Percentiles rank a stretch among this genome's conserved stretches.
These are phyloP conservation scores for Entomobrya proxima DNA, from an alignment of 2,888 invertebrate genomes.

Conservation along the genomic window DNA sequence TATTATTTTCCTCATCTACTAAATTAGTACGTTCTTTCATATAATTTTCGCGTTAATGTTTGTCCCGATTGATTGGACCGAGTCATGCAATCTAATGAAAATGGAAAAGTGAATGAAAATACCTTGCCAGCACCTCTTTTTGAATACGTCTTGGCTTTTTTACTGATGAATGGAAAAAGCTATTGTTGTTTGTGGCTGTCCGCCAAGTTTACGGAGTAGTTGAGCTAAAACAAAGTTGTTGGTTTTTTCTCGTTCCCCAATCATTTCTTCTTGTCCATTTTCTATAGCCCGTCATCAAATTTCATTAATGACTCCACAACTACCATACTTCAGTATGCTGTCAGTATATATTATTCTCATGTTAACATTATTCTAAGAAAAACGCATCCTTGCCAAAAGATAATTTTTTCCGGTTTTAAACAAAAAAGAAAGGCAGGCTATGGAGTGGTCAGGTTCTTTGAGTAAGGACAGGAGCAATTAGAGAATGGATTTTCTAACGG, in stretches of 20 bases:
- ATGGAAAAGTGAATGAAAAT: conserved; percentile 24
- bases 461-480: background rate
- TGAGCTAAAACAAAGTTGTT: background rate
- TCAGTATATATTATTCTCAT: too few relatives aligned
- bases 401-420: conserved; percentile 38
- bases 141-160: background rate
- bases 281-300: conserved; percentile 9
- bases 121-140: background rate
- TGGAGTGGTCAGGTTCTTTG: background rate
- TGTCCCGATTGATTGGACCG: conserved; percentile 52
- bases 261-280: conserved; percentile 1
- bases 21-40: conserved; percentile 1
- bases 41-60: conserved; percentile 10
- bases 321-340: too few relatives aligned
- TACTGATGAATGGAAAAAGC: conserved; percentile 21
- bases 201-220: conserved; percentile 22
- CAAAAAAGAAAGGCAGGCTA: background rate
- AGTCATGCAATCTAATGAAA: conserved; percentile 64
- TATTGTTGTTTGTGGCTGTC: conserved; percentile 24
- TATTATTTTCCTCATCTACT: background rate
- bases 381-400: background rate
- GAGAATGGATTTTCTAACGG: conserved; percentile 6
- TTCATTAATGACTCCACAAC: conserved; percentile 26
- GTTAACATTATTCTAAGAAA: background rate
- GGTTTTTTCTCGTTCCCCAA: background rate